These are phyloP conservation scores for Coregonus clupeaformis DNA, from an alignment of 2,113 vertebrate genomes.

Conservation along the genomic window DNA sequence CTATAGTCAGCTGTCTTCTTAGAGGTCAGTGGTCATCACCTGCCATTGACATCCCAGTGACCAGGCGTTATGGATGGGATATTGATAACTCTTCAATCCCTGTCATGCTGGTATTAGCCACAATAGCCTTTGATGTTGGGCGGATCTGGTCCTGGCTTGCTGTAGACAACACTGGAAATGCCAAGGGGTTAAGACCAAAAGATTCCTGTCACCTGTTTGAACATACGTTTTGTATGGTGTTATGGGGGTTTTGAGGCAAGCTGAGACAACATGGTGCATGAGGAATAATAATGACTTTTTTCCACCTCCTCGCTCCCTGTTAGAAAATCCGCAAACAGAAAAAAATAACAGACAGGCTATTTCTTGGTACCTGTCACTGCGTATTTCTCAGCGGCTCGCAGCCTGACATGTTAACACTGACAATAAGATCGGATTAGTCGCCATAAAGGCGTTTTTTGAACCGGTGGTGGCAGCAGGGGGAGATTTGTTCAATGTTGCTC, in stretches of 20 bases:
- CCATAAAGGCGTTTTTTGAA: constrained; percentile 15
- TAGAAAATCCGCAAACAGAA: constrained; percentile 14
- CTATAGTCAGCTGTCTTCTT: neutral
- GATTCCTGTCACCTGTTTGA: constrained; percentile 27
- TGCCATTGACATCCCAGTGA: constrained; percentile 18
- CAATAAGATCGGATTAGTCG: constrained; percentile 50
- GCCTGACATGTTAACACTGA: constrained; percentile 47
- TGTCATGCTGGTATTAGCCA: constrained; percentile 35
- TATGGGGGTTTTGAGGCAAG: constrained; percentile 26
- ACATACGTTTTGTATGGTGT: constrained; percentile 23
- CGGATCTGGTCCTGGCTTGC: constrained; percentile 23
- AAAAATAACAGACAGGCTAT: constrained; percentile 29
- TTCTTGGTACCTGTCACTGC: constrained; percentile 47
- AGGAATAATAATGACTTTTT: constrained; percentile 2
- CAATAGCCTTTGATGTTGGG: constrained; percentile 32
- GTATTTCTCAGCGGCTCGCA: constrained; percentile 38
- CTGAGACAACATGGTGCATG: neutral
- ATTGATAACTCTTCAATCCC: constrained; percentile 7
- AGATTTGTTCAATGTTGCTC: constrained; percentile 32
- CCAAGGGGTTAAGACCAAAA: constrained; percentile 21
- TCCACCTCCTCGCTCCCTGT: neutral
- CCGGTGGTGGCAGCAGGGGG: constrained; percentile 24
- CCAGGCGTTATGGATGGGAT: constrained; percentile 37
- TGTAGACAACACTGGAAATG: constrained; percentile 20
- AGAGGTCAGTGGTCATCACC: constrained; percentile 26